phyloP scores from a whole-genome alignment of 2,888 invertebrate species.

The Leptinotarsa rubiginosa region DNA sequence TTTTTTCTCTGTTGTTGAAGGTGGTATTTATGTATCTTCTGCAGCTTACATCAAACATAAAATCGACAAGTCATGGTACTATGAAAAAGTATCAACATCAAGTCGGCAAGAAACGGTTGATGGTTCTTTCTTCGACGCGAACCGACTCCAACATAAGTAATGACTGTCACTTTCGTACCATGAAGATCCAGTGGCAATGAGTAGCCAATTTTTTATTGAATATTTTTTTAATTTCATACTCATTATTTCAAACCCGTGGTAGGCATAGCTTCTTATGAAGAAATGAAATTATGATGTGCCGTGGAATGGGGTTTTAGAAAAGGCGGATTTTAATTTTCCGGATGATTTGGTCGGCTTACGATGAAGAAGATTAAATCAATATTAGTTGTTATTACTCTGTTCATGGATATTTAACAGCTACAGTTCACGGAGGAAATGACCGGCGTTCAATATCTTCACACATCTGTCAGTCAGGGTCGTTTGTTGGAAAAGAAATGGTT shows the following conservation, averaged over 20 bases:
- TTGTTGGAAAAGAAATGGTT: too few species aligned
- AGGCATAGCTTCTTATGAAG: slow-evolving; percentile 35
- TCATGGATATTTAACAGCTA: slow-evolving; percentile 39
- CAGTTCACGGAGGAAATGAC: slow-evolving; percentile 18
- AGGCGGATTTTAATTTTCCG: slow-evolving; percentile 49
- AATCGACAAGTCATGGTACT: background rate
- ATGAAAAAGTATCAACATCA: slow-evolving; percentile 16
- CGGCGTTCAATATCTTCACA: slow-evolving; percentile 17
- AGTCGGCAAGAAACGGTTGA: background rate
- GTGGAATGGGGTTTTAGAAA: slow-evolving; percentile 46
- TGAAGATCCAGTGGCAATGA: slow-evolving; percentile 38
- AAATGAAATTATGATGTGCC: slow-evolving; percentile 45
- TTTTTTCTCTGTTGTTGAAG: background rate
- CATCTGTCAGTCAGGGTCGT: background rate
- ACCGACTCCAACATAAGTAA: background rate
- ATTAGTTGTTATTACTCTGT: slow-evolving; percentile 44
- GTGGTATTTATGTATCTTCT: background rate
- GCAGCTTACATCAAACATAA: background rate
- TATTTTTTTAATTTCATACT: slow-evolving; percentile 47
- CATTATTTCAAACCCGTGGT: slow-evolving; percentile 43
- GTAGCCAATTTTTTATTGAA: slow-evolving; percentile 41
- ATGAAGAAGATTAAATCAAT: slow-evolving; percentile 44
- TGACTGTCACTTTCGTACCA: slow-evolving; percentile 31
- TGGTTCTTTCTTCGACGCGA: background rate
- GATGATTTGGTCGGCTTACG: slow-evolving; percentile 45